Base-by-base conservation (phyloP, 2,113 vertebrate species). In the Acrocephalus kingi region DNA sequence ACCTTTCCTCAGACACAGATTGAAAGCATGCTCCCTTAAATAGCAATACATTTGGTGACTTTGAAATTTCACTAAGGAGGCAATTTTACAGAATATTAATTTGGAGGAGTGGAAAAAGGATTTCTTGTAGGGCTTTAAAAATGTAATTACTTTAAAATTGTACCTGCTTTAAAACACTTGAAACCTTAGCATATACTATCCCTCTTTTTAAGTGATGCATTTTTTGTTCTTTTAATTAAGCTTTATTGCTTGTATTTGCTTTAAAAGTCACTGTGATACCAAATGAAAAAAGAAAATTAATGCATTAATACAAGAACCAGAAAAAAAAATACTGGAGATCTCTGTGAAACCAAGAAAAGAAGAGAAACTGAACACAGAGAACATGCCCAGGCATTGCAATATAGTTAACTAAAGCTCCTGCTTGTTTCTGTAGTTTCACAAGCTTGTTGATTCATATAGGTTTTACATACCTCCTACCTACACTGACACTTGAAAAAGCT, bases 31-130 rank as follows among this genome's bases (percentile, higher is more conserved):
- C 56, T 92, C 55, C n/a, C 72, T 92, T 84, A 85, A 94, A 95
- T 27, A 84, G 39, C 30, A 61, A 64, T 20, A 48, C 28, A 45
- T 80, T 84, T 80, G 39, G 68, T 49, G 89, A 90, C 71, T 94
- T 82, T 49, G 72, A 89, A 94, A 89, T 92, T 83, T 96, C 67
- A 84, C 35, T 81, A 64, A 89, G 77, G 35, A 94, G 58, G 30
- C 18, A 75, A 62, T 28, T 93, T 86, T 77, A 30, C 48, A 87
- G 54, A 73, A 67, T 46, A 84, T 37, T 92, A 33, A 67, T 64
- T 82, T 84, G 15, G 5, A 10, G 14, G 8, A 75, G 24, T 23
- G n/a, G 7, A 56, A 58, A 90, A 83, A 74, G 25, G 7, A 75
- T 86, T 90, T 85, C 48, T 66, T 49, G 13, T n/a, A 72, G 18